These are phyloP conservation scores for Sinohyriopsis cumingii DNA, from an alignment of 2,888 invertebrate genomes.

Conservation along the genomic window DNA sequence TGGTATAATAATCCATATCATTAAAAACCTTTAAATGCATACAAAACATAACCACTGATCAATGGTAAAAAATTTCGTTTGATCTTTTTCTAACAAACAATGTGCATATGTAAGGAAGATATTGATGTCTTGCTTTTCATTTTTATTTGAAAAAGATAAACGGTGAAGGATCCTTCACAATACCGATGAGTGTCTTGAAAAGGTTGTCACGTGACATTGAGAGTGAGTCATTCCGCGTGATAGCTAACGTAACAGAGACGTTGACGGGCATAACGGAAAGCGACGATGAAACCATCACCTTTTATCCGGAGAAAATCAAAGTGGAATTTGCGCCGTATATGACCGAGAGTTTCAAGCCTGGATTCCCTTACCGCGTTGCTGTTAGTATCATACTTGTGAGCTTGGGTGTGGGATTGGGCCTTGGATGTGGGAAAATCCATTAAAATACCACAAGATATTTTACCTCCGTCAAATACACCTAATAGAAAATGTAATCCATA, in stretches of 20 bases:
- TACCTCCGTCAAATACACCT: not conserved
- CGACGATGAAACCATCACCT: slow-evolving; percentile 80
- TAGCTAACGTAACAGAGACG: slow-evolving; percentile 91
- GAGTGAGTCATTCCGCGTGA: slow-evolving; percentile 23
- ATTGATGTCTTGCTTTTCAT: not conserved
- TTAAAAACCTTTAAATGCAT: not conserved
- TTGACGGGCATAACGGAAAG: slow-evolving; percentile 89
- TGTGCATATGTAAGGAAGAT: not conserved
- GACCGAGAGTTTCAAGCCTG: slow-evolving; percentile 41
- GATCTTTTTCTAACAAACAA: not conserved
- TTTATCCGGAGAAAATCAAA: slow-evolving; percentile 83
- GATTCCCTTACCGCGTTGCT: slow-evolving; percentile 18
- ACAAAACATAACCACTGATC: not conserved
- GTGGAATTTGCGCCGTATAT: slow-evolving; percentile 37
- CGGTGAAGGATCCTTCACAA: slow-evolving; percentile 36
- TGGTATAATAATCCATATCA: no score
- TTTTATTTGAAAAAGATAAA: slow-evolving; percentile 30
- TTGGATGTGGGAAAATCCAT: not conserved
- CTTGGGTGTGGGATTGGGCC: not conserved
- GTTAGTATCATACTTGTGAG: slow-evolving; percentile 11
- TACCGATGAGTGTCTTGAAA: slow-evolving; percentile 24
- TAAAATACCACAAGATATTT: not conserved
- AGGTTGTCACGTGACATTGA: slow-evolving; percentile 27
- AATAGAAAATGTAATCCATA: no score
- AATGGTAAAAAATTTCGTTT: no score